Conservation (phyloP, 2,113 vertebrate genomes). For the Coryphaenoides rupestris region DNA sequence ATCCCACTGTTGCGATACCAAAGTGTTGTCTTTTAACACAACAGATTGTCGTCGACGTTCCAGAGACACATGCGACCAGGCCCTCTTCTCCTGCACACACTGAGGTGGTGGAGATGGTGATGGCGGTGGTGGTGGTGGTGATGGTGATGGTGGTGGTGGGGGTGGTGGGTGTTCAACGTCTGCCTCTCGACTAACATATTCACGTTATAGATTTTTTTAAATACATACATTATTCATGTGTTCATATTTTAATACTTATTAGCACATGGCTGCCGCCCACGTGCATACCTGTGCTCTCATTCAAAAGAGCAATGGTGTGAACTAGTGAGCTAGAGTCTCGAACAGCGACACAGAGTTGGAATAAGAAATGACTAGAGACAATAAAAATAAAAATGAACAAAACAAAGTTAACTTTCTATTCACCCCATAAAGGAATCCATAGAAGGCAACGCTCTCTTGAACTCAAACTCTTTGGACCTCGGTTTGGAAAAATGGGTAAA, state of each 20-base stretch:
- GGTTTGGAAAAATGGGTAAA: too few species aligned
- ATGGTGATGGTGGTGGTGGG: too few species aligned
- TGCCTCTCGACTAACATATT: slow-evolving; percentile 77
- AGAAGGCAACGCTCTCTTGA: too few species aligned
- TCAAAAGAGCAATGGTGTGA: slow-evolving; percentile 36
- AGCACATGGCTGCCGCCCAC: slow-evolving; percentile 74
- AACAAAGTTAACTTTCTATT: too few species aligned
- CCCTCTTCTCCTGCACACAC: slow-evolving; percentile 50
- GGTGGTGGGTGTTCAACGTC: slow-evolving; percentile 36
- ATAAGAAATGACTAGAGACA: background rate
- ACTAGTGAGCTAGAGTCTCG: slow-evolving; percentile 33
- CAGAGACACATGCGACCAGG: slow-evolving; percentile 59
- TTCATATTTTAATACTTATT: slow-evolving; percentile 78
- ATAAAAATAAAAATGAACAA: too few species aligned
- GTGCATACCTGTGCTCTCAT: slow-evolving; percentile 72
- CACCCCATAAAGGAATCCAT: too few species aligned
- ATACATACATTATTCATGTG: slow-evolving; percentile 85
- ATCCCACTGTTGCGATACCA: slow-evolving; percentile 47
- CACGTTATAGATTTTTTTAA: slow-evolving; percentile 85
- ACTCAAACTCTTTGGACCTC: too few species aligned
- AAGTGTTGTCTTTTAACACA: slow-evolving; percentile 45
- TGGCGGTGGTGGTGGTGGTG: too few species aligned
- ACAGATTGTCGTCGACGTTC: slow-evolving; percentile 65
- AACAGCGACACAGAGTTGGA: slow-evolving; percentile 7
- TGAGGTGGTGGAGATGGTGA: slow-evolving; percentile 15